These are phyloP conservation scores for Zophobas atratus DNA, from an alignment of 1,140 invertebrate genomes.

Conservation along the genomic window DNA sequence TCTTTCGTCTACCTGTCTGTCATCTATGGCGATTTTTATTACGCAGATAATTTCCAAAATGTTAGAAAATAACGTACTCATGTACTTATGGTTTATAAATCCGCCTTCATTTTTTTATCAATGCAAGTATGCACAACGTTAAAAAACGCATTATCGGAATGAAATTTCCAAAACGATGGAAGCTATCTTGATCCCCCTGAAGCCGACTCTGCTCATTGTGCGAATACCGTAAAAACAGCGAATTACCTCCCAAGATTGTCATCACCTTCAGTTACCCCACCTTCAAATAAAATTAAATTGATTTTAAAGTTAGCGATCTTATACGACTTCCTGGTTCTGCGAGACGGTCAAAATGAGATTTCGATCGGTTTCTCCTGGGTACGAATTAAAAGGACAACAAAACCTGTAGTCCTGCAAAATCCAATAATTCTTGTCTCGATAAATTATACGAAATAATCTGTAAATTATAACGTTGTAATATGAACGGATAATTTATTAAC, in stretches of 20 bases:
- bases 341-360: background rate
- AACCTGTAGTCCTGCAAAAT: conserved; percentile 11
- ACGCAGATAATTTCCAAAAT: no score
- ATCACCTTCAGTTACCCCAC: conserved; percentile 4
- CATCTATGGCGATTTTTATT: no score
- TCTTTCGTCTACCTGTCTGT: no score
- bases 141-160: no score
- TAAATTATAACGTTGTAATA: conserved; percentile 43
- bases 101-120: no score
- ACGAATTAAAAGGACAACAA: conserved; percentile 9
- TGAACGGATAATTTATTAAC: conserved; percentile 42
- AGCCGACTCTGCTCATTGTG: background rate
- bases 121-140: no score
- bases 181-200: no score
- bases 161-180: no score
- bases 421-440: conserved; percentile 33
- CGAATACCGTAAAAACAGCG: conserved; percentile 16
- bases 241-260: conserved; percentile 34
- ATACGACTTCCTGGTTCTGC: background rate
- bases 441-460: conserved; percentile 28
- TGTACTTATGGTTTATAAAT: no score
- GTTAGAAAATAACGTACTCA: no score
- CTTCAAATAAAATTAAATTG: conserved; percentile 4
- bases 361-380: conserved; percentile 8
- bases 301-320: conserved; percentile 1